Percentiles rank a stretch among this genome's conserved stretches.
phyloP scores from a whole-genome alignment of 2,797 vertebrate genomes.

The Leucoraja ocellata region DNA sequence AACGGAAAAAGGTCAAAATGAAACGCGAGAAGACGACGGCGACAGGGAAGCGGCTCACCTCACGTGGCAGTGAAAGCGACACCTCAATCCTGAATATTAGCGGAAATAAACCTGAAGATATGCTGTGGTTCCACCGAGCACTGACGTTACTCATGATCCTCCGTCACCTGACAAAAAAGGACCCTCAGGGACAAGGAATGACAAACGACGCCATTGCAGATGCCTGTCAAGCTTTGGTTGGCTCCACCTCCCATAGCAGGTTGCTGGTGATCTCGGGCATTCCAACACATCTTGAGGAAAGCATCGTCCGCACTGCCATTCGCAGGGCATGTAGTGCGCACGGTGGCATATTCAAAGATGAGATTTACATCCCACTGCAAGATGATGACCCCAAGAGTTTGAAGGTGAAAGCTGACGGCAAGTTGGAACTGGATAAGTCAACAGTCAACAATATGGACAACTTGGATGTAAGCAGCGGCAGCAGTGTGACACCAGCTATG shows the following conservation, averaged over 20 bases:
- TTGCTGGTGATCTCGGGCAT: constrained; percentile 92
- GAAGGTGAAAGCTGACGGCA: constrained; percentile 66
- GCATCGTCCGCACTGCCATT: constrained; percentile 78
- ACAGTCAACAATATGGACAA: constrained; percentile 66
- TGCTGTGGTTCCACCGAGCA: constrained; percentile 94
- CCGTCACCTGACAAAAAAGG: constrained; percentile 82
- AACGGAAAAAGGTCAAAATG: constrained; percentile 97
- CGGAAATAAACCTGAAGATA: constrained; percentile 91
- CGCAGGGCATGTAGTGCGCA: constrained; percentile 90
- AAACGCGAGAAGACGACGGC: constrained; percentile 82
- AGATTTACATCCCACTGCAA: constrained; percentile 91
- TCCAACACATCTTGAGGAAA: constrained; percentile 88
- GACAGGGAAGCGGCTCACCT: constrained; percentile 67
- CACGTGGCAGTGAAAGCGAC: constrained; percentile 69
- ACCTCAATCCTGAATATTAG: constrained; percentile 76
- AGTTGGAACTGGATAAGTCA: constrained; percentile 65
- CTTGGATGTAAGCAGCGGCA: constrained; percentile 80
- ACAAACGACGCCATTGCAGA: constrained; percentile 88
- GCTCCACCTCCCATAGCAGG: constrained; percentile 84
- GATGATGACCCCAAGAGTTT: constrained; percentile 76
- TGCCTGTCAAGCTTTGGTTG: constrained; percentile 87
- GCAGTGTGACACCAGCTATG: constrained; percentile 80
- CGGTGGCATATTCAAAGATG: constrained; percentile 90
- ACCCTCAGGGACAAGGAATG: constrained; percentile 85
- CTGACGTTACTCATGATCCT: constrained; percentile 91